Percentiles rank a stretch among this genome's conserved stretches.
phyloP scores from a whole-genome alignment of 2,113 vertebrate genomes.

The Mastomys natalensis region DNA sequence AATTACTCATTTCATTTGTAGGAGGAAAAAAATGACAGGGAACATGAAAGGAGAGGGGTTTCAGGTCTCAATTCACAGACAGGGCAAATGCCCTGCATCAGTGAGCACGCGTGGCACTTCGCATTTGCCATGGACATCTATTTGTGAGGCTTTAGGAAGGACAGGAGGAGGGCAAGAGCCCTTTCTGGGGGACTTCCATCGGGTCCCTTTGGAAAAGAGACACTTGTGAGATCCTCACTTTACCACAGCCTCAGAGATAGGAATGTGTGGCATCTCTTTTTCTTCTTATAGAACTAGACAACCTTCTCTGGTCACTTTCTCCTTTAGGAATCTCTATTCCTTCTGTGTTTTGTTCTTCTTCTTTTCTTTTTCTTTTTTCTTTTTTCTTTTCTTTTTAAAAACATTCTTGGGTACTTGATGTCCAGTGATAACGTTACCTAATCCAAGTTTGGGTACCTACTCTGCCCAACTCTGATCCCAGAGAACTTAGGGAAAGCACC shows the following conservation, averaged over 20 bases:
- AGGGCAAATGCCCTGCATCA: slow-evolving; percentile 49
- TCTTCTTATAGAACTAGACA: background rate
- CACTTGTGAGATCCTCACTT: slow-evolving; percentile 5
- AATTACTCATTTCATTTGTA: slow-evolving; percentile 73
- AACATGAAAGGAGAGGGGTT: slow-evolving; percentile 62
- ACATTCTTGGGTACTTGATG: background rate
- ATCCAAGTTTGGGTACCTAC: background rate
- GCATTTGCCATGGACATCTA: slow-evolving; percentile 27
- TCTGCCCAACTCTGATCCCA: slow-evolving; percentile 24
- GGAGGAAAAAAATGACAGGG: slow-evolving; percentile 56
- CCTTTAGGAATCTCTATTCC: background rate
- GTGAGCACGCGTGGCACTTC: background rate
- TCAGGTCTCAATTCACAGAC: slow-evolving; percentile 67
- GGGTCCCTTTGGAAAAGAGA: background rate
- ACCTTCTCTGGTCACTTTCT: background rate
- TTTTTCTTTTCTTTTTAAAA: background rate
- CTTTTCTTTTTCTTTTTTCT: background rate
- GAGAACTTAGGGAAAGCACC: background rate
- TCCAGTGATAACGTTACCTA: slow-evolving; percentile 42
- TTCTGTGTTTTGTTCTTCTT: slow-evolving; percentile 4
- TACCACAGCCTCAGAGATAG: background rate
- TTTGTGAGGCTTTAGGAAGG: background rate
- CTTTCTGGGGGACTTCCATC: background rate
- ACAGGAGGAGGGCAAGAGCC: background rate
- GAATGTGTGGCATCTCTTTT: background rate